Conservation (phyloP, 2,113 vertebrate species). For the Sturnira hondurensis region DNA sequence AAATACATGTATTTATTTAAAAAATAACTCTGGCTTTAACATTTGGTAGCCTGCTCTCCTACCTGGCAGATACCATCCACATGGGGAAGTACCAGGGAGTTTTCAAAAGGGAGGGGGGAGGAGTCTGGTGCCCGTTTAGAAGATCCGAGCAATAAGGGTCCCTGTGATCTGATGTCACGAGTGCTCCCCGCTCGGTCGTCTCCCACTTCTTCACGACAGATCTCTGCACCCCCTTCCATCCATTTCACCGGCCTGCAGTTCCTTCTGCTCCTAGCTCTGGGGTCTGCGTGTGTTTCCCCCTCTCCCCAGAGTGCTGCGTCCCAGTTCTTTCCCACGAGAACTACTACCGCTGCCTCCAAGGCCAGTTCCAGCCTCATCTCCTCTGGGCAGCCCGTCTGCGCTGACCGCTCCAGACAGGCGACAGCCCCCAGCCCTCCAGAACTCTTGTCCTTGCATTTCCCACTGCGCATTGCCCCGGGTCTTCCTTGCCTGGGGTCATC, state of each 20-base stretch:
- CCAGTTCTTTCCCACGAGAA: neutral
- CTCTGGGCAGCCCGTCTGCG: neutral
- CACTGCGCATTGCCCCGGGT: neutral
- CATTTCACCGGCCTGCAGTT: neutral
- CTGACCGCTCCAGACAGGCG: neutral
- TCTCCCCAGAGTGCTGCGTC: neutral
- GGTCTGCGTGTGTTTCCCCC: accelerated
- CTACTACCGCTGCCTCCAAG: neutral
- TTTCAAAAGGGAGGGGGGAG: neutral
- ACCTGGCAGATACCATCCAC: neutral
- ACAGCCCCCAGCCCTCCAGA: accelerated
- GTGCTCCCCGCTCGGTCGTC: neutral
- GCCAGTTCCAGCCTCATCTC: neutral
- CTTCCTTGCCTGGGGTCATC: neutral
- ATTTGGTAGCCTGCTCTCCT: neutral
- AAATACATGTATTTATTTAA: neutral
- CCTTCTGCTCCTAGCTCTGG: neutral
- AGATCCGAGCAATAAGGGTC: neutral
- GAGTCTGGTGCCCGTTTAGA: neutral
- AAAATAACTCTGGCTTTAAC: neutral
- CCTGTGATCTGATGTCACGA: neutral
- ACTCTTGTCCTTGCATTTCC: neutral
- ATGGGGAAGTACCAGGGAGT: neutral
- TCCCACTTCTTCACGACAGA: neutral
- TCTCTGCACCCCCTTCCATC: neutral